Percentiles rank a stretch among this genome's conserved stretches.
Conservation (phyloP, 30 jellyfish, hydroid and myxozoan genomes). For the Cassiopea andromeda region DNA sequence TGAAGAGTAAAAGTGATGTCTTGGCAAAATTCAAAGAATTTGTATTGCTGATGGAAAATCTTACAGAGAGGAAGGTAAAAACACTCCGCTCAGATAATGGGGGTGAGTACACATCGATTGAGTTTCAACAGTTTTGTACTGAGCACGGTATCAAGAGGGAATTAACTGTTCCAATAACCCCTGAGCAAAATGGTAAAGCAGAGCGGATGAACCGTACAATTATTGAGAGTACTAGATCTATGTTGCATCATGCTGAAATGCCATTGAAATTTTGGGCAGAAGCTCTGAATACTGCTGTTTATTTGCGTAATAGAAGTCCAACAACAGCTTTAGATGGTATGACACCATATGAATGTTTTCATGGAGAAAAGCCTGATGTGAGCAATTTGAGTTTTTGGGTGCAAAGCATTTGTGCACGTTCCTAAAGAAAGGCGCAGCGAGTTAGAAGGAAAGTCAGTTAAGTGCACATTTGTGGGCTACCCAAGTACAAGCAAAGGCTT, state of each 20-base stretch:
- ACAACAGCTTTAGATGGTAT: conserved; percentile 35
- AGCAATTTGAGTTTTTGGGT: conserved; percentile 47
- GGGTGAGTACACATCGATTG: conserved; percentile 10
- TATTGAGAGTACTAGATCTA: neutral
- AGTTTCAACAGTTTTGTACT: neutral
- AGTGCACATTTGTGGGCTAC: conserved; percentile 59
- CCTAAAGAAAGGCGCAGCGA: conserved; percentile 18
- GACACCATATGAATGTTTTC: conserved; percentile 43
- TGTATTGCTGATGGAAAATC: conserved; percentile 28
- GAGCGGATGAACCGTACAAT: conserved; percentile 28
- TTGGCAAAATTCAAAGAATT: conserved; percentile 41
- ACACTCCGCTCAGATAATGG: conserved; percentile 5
- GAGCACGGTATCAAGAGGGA: conserved; percentile 2
- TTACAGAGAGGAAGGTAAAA: conserved; percentile 14
- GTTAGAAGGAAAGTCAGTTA: conserved; percentile 30
- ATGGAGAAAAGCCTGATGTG: conserved; percentile 54
- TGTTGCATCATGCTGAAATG: conserved; percentile 20
- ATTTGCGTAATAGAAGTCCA: conserved; percentile 38
- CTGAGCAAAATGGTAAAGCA: conserved; percentile 41
- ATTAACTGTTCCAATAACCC: conserved; percentile 23
- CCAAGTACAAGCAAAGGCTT: conserved; percentile 29
- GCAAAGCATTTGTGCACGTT: conserved; percentile 48
- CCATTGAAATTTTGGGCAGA: conserved; percentile 23
- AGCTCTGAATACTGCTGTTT: conserved; percentile 41
- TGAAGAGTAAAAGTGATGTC: conserved; percentile 49